These are phyloP conservation scores for Argyresthia albistria DNA, from an alignment of 2,888 invertebrate species.

Conservation along the genomic window DNA sequence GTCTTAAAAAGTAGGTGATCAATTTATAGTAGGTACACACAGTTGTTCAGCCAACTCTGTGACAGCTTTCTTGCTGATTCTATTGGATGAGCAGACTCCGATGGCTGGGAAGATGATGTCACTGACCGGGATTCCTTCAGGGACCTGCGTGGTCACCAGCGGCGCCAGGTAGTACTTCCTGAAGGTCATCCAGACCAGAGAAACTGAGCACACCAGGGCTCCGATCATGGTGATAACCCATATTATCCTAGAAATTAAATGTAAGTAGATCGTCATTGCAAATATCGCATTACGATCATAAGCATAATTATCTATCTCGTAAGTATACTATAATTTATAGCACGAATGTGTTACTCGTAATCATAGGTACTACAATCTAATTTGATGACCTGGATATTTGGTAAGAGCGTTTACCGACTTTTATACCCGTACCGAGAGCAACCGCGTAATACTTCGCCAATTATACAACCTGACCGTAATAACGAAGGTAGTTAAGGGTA, in stretches of 20 bases:
- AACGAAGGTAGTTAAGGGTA: too few species aligned
- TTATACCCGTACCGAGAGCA: too few species aligned
- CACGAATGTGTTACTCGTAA: too few species aligned
- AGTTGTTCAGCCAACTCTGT: slow-evolving; percentile 38
- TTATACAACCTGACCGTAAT: too few species aligned
- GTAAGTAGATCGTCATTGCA: neutral
- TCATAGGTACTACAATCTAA: too few species aligned
- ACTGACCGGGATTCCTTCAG: slow-evolving; percentile 53
- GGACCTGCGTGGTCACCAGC: slow-evolving; percentile 54
- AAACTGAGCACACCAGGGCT: slow-evolving; percentile 46
- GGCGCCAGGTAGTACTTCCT: slow-evolving; percentile 47
- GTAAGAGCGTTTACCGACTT: too few species aligned
- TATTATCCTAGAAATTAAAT: slow-evolving; percentile 28
- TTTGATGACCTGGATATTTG: too few species aligned
- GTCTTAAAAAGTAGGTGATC: too few species aligned
- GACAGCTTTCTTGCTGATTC: slow-evolving; percentile 53
- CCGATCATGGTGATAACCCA: slow-evolving; percentile 51
- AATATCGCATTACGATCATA: too few species aligned
- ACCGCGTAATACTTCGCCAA: too few species aligned
- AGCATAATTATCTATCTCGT: too few species aligned
- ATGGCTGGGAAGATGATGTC: slow-evolving; percentile 63
- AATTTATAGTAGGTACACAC: slow-evolving; percentile 38
- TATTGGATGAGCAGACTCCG: slow-evolving; percentile 61
- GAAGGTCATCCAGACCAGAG: slow-evolving; percentile 52
- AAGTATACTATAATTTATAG: too few species aligned